Percentiles rank a stretch among this genome's conserved stretches.
phyloP scores from a whole-genome alignment of 35 echinoderm and acorn worm species.

The Apostichopus parvimensis region DNA sequence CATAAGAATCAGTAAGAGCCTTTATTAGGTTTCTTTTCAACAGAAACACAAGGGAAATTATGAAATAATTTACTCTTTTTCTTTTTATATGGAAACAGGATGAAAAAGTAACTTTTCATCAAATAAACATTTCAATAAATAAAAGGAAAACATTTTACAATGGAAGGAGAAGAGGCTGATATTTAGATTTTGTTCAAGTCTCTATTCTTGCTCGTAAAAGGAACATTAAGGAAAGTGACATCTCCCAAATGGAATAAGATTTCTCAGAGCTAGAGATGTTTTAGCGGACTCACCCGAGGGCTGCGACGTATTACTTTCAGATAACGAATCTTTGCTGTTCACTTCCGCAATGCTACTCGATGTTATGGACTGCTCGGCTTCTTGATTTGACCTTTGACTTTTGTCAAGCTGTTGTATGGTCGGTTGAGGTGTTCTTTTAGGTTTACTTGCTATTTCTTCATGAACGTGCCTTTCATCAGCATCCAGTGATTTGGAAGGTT shows the following conservation, averaged over 20 bases:
- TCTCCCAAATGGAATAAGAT: too few relatives aligned
- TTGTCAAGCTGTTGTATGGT: neutral
- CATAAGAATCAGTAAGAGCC: neutral
- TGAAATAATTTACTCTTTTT: too few relatives aligned
- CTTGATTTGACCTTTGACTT: neutral
- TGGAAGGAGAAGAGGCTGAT: too few relatives aligned
- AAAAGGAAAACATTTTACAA: too few relatives aligned
- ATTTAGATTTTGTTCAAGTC: too few relatives aligned
- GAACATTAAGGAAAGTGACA: too few relatives aligned
- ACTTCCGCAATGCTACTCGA: neutral
- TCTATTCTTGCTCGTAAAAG: too few relatives aligned
- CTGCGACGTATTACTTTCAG: slow-evolving; percentile 21
- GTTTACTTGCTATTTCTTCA: neutral
- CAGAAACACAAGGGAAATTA: too few relatives aligned
- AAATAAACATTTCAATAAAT: too few relatives aligned
- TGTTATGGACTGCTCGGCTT: neutral
- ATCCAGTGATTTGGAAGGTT: neutral
- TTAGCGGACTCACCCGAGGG: slow-evolving; percentile 1
- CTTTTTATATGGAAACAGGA: too few relatives aligned
- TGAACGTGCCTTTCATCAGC: neutral
- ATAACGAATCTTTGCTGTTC: slow-evolving; percentile 6
- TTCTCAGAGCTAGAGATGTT: neutral
- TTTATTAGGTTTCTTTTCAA: neutral
- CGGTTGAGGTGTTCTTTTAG: neutral
- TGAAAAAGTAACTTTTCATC: too few relatives aligned